phyloP scores from a whole-genome alignment of 2,888 invertebrate genomes.

The Thereva unica region DNA sequence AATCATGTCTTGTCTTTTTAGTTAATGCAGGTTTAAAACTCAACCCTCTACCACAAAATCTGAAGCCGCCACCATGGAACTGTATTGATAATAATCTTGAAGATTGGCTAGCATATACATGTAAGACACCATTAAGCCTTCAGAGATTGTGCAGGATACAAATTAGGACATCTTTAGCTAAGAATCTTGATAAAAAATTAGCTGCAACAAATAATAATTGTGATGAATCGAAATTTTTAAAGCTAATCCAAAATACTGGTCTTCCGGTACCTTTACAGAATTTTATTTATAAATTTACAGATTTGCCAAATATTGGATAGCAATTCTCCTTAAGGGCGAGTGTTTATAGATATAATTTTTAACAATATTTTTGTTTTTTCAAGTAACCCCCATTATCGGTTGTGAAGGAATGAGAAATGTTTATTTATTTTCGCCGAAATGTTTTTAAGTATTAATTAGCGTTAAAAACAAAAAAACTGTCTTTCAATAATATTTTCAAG shows the following conservation, averaged over 20 bases:
- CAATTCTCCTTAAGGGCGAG: too few relatives aligned
- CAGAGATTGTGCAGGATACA: conserved; percentile 51
- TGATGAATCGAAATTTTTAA: conserved; percentile 49
- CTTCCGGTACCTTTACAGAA: conserved; percentile 51
- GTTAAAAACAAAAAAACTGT: too few relatives aligned
- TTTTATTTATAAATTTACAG: conserved; percentile 52
- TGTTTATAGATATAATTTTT: too few relatives aligned
- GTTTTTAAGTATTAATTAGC: too few relatives aligned
- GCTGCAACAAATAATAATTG: conserved; percentile 47
- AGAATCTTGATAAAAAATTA: conserved; percentile 46
- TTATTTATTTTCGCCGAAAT: too few relatives aligned
- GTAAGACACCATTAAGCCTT: conserved; percentile 49
- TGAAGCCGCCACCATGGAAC: conserved; percentile 39
- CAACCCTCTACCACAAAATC: conserved; percentile 38
- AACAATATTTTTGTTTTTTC: too few relatives aligned
- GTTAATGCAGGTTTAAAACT: conserved; percentile 51
- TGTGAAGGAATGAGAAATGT: too few relatives aligned
- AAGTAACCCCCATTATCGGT: too few relatives aligned
- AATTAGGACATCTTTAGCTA: conserved; percentile 49
- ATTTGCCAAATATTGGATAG: conserved; percentile 46
- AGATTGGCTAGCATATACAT: conserved; percentile 43
- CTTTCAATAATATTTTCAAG: too few relatives aligned
- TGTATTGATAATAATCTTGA: conserved; percentile 41
- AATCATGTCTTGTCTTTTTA: conserved; percentile 39
- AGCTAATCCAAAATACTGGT: conserved; percentile 50